A percentile compares a stretch with the other conserved stretches of the same genome.
phyloP scores from a whole-genome alignment of 2,113 vertebrate genomes.

The Greenwoodochromis staneri region DNA sequence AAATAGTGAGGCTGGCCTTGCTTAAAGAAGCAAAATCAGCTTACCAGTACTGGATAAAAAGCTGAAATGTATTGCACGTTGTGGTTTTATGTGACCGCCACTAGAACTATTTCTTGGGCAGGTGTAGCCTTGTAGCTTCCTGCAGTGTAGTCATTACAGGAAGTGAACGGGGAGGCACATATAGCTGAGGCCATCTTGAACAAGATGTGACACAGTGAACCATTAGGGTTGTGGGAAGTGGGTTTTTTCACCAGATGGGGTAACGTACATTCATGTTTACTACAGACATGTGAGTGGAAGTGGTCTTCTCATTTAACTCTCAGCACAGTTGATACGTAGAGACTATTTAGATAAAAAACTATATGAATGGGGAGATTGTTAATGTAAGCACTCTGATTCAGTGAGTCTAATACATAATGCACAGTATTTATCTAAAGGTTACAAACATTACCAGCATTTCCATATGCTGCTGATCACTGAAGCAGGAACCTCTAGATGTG shows the following conservation, averaged over 20 bases:
- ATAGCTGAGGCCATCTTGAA: not conserved
- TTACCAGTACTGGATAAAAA: not conserved
- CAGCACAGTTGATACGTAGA: not conserved
- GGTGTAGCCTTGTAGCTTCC: not conserved
- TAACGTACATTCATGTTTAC: not conserved
- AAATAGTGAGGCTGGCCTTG: not conserved
- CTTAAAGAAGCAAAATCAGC: not conserved
- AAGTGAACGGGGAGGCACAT: not conserved
- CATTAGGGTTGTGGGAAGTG: not conserved
- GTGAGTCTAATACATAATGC: not conserved
- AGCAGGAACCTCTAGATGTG: not conserved
- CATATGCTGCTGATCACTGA: not conserved
- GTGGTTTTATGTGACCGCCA: not conserved
- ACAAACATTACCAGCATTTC: not conserved
- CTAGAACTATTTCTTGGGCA: not conserved
- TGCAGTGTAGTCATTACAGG: not conserved
- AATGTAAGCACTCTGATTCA: not conserved
- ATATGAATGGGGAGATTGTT: not conserved
- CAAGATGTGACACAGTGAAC: not conserved
- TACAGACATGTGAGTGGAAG: not conserved
- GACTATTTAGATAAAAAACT: not conserved
- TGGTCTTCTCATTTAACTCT: not conserved
- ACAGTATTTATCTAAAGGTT: not conserved
- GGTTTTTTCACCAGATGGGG: not conserved
- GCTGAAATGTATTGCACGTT: not conserved